These are phyloP conservation scores for Caranx ignobilis DNA, from an alignment of 2,113 vertebrate genomes.

Conservation along the genomic window DNA sequence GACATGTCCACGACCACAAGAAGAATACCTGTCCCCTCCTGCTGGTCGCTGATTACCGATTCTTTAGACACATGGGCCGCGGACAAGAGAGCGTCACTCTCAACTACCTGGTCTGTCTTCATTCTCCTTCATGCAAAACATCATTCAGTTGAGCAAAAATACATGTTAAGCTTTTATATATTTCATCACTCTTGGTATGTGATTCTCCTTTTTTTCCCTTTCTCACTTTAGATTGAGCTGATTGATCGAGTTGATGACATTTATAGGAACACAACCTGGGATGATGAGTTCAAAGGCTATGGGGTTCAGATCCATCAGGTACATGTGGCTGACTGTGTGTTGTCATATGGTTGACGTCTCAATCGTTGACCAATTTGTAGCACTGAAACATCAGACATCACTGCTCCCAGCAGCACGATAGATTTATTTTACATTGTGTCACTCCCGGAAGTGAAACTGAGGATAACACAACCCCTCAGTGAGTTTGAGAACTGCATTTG, in stretches of 20 bases:
- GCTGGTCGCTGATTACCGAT: conserved; percentile 97
- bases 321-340: conserved; percentile 28
- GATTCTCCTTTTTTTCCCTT: conserved; percentile 1
- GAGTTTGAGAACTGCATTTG: conserved; percentile 43
- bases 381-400: neutral
- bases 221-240: conserved; percentile 90
- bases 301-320: conserved; percentile 99
- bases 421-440: conserved; percentile 26
- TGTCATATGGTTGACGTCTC: neutral
- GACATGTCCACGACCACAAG: conserved; percentile 81
- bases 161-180: neutral
- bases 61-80: conserved; percentile 94
- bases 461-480: conserved; percentile 32
- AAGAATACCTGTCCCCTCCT: conserved; percentile 95
- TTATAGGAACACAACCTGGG: conserved; percentile 96
- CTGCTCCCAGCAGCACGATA: neutral
- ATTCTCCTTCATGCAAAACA: neutral
- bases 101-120: conserved; percentile 91
- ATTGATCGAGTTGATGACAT: conserved; percentile 99
- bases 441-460: conserved; percentile 25
- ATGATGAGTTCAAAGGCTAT: conserved; percentile 92
- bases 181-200: neutral
- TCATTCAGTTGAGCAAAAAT: neutral
- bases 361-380: neutral
- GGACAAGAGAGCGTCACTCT: conserved; percentile 96